Percentiles rank a stretch among this genome's conserved stretches.
These are phyloP conservation scores for Gymnosoma rotundatum DNA, from an alignment of 2,888 invertebrate genomes.

Conservation along the genomic window DNA sequence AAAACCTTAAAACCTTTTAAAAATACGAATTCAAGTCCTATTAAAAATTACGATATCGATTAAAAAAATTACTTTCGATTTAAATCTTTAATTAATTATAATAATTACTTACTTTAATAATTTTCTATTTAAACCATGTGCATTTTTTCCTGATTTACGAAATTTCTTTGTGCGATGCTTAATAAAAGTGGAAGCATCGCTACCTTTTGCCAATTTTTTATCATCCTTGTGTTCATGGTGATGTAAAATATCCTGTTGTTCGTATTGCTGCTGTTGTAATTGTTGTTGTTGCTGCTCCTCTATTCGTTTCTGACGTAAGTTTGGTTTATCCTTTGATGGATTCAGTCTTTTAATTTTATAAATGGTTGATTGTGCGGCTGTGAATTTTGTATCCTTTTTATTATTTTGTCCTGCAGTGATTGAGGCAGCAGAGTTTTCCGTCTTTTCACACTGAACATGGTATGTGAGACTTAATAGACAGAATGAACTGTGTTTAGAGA, in stretches of 20 bases:
- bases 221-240: conserved; percentile 49
- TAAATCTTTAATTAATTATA: conserved; percentile 7
- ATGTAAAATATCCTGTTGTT: conserved; percentile 55
- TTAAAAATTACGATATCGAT: neutral
- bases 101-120: conserved; percentile 78
- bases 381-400: conserved; percentile 70
- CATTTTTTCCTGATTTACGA: conserved; percentile 74
- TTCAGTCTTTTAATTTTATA: conserved; percentile 76
- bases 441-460: conserved; percentile 69
- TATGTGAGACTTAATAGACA: conserved; percentile 74
- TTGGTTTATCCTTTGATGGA: conserved; percentile 71
- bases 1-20: no score
- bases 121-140: conserved; percentile 80
- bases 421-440: conserved; percentile 65
- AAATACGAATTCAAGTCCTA: neutral
- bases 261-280: conserved; percentile 12
- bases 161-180: conserved; percentile 73
- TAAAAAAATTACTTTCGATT: neutral
- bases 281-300: conserved; percentile 64
- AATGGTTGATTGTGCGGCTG: conserved; percentile 73
- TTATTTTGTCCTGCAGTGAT: conserved; percentile 43
- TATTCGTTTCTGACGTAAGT: conserved; percentile 61
- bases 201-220: conserved; percentile 27
- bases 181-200: conserved; percentile 35
- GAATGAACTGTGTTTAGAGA: conserved; percentile 74